Evolutionary conservation across 2,888 invertebrate species (phyloP).

Genomic region (Melipona bicolor): DNA sequence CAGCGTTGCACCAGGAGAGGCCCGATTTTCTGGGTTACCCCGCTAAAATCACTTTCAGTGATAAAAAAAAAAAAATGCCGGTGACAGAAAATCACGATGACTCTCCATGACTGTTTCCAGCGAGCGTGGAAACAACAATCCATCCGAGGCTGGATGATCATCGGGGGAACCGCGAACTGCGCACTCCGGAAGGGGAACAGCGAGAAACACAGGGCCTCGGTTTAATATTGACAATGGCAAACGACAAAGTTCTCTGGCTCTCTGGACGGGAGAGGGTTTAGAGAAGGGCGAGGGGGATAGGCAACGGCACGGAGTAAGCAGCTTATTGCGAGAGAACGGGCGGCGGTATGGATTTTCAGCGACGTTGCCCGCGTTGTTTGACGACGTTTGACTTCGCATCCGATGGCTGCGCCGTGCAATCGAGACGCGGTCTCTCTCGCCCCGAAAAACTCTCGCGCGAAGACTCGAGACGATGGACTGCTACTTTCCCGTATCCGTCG

Average conservation of each 20-base stretch:
- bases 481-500: too few species aligned
- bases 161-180: not conserved
- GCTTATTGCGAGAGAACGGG: constrained; percentile 69
- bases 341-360: constrained; percentile 69
- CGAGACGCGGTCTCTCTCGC: not conserved
- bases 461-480: not conserved
- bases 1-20: too few species aligned
- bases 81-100: not conserved
- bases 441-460: constrained; percentile 24
- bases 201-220: constrained; percentile 24
- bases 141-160: constrained; percentile 1
- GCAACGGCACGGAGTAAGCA: constrained; percentile 64
- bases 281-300: not conserved
- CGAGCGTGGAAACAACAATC: constrained; percentile 7
- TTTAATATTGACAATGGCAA: constrained; percentile 67
- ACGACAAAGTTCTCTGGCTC: constrained; percentile 53
- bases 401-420: constrained; percentile 37
- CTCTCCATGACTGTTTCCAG: too few species aligned
- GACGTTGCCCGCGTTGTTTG: constrained; percentile 49
- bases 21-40: too few species aligned
- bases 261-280: constrained; percentile 32
- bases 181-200: not conserved
- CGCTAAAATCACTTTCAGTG: too few species aligned
- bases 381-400: constrained; percentile 53
- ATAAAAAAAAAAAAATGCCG: not conserved